phyloP scores from a whole-genome alignment of 2,113 vertebrate genomes.

The Cricetomys ansorgei region DNA sequence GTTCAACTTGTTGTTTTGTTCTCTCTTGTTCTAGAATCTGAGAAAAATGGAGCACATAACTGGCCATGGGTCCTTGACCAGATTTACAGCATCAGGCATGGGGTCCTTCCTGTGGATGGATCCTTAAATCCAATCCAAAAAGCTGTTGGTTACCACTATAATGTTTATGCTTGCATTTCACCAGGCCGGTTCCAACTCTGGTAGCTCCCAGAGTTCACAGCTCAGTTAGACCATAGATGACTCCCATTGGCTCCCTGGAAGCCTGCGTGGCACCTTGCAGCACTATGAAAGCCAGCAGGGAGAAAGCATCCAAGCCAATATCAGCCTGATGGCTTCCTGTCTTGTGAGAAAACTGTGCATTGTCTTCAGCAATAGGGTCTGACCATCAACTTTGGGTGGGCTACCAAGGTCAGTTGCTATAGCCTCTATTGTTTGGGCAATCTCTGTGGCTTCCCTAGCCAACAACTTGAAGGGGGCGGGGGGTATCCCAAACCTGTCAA shows the following conservation, averaged over 20 bases:
- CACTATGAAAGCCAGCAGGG: neutral
- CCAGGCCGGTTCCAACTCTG: neutral
- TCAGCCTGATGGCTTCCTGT: neutral
- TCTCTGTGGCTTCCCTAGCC: neutral
- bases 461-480: neutral
- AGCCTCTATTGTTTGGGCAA: neutral
- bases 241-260: no score
- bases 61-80: neutral
- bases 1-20: neutral
- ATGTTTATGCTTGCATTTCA: neutral
- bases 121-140: neutral
- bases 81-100: neutral
- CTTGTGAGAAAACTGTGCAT: neutral
- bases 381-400: neutral
- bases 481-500: no score
- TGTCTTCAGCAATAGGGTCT: neutral
- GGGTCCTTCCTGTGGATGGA: neutral
- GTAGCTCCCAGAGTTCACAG: neutral
- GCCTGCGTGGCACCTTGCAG: no score
- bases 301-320: neutral
- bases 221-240: neutral
- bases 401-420: neutral
- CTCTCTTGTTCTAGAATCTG: neutral
- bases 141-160: neutral
- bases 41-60: rapidly evolving